Percentiles rank a stretch among this genome's conserved stretches.
Conservation (phyloP, 2,888 invertebrate genomes). For the Athalia rosae region DNA sequence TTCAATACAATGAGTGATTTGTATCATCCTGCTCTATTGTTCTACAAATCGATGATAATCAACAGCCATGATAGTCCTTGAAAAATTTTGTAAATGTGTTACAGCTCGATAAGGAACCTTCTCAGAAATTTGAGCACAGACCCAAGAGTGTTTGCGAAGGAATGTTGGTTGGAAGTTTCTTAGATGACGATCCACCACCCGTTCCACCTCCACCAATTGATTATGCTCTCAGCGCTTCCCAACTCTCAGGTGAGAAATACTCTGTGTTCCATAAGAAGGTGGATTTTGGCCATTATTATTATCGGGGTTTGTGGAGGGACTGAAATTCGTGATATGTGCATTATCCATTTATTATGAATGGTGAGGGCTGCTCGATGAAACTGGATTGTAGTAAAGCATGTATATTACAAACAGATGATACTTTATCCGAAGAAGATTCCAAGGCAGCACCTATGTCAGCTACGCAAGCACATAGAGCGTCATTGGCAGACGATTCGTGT, state of each 20-base stretch:
- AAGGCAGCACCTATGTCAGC: slow-evolving; percentile 73
- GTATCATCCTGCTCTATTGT: slow-evolving; percentile 22
- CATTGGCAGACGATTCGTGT: slow-evolving; percentile 71
- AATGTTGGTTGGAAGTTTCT: slow-evolving; percentile 66
- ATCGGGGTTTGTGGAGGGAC: neutral
- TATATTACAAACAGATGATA: slow-evolving; percentile 72
- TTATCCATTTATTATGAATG: slow-evolving; percentile 13
- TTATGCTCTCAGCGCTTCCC: slow-evolving; percentile 71
- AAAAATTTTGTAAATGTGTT: slow-evolving; percentile 48
- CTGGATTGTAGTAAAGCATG: slow-evolving; percentile 26
- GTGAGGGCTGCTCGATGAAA: slow-evolving; percentile 10
- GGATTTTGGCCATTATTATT: too few relatives aligned
- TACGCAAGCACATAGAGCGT: slow-evolving; percentile 65
- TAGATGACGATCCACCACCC: slow-evolving; percentile 78
- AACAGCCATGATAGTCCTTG: neutral
- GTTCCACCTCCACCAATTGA: slow-evolving; percentile 81
- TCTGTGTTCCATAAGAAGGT: too few relatives aligned
- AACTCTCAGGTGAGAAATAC: slow-evolving; percentile 62
- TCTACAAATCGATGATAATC: slow-evolving; percentile 5
- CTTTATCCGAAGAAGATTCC: slow-evolving; percentile 75
- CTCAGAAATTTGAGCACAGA: slow-evolving; percentile 63
- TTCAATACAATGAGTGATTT: slow-evolving; percentile 35
- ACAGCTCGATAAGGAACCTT: slow-evolving; percentile 66
- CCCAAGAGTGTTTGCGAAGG: slow-evolving; percentile 70
- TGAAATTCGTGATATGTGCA: neutral